phyloP scores from a whole-genome alignment of 2,888 invertebrate genomes.

The Xiphydria camelus region DNA sequence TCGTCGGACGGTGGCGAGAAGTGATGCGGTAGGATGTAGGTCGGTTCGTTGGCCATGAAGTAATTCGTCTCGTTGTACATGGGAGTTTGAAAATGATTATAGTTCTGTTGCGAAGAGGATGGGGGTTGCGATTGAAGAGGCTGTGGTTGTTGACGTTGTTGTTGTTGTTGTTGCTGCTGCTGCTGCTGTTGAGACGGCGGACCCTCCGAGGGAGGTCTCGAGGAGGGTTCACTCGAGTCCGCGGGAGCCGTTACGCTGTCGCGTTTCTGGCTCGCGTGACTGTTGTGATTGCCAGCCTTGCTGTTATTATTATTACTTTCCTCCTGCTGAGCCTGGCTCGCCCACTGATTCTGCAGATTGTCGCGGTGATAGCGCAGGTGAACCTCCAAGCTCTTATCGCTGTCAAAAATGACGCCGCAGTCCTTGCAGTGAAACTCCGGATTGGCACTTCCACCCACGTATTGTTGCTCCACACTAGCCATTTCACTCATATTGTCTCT shows the following conservation, averaged over 20 bases:
- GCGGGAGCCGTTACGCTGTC: slow-evolving; percentile 65
- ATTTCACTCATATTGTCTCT: slow-evolving; percentile 52
- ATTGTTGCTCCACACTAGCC: slow-evolving; percentile 57
- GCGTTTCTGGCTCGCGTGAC: slow-evolving; percentile 63
- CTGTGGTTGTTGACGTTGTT: slow-evolving; percentile 31
- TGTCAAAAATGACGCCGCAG: slow-evolving; percentile 76
- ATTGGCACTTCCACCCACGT: slow-evolving; percentile 42
- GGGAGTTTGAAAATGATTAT: slow-evolving; percentile 38
- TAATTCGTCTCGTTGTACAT: slow-evolving; percentile 44
- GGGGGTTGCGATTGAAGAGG: slow-evolving; percentile 26
- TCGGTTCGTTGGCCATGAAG: slow-evolving; percentile 50
- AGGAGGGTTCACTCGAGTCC: slow-evolving; percentile 71
- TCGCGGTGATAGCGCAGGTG: slow-evolving; percentile 81
- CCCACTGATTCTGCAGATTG: slow-evolving; percentile 76
- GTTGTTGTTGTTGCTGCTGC: slow-evolving; percentile 25
- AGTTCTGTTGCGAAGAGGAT: slow-evolving; percentile 20
- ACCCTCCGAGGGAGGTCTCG: slow-evolving; percentile 62
- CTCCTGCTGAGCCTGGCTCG: slow-evolving; percentile 63
- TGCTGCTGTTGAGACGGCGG: slow-evolving; percentile 59
- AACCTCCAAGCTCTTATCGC: slow-evolving; percentile 75
- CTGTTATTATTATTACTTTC: slow-evolving; percentile 71
- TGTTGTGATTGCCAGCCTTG: slow-evolving; percentile 53
- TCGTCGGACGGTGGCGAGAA: slow-evolving; percentile 61
- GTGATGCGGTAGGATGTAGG: slow-evolving; percentile 55
- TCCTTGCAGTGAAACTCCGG: slow-evolving; percentile 74